These are phyloP conservation scores for Drosophila kohkoa DNA, from an alignment of 1,140 invertebrate species.

Conservation along the genomic window DNA sequence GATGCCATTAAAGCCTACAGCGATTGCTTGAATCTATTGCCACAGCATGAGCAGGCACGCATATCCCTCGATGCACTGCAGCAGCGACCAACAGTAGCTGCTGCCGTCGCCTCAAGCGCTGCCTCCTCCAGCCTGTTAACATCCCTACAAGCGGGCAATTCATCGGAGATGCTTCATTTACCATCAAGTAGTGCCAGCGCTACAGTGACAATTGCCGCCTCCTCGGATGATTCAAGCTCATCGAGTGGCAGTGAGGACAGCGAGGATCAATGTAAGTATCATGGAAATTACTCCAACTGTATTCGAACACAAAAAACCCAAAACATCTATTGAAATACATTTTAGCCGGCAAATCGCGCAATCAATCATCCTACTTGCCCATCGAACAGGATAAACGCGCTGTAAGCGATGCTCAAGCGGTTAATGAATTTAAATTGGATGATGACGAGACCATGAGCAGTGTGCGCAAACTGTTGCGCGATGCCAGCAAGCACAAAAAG, in stretches of 20 bases:
- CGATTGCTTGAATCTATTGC: conserved; percentile 91
- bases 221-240: conserved; percentile 65
- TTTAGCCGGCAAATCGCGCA: conserved; percentile 78
- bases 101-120: not conserved
- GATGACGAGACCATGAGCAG: conserved; percentile 94
- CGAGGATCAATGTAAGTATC: conserved; percentile 57
- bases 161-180: conserved; percentile 30
- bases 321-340: conserved; percentile 18
- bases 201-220: conserved; percentile 18
- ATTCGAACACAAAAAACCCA: not conserved
- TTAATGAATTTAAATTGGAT: conserved; percentile 87
- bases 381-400: conserved; percentile 79
- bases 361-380: conserved; percentile 85
- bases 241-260: conserved; percentile 60
- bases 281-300: not conserved
- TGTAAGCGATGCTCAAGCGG: conserved; percentile 57
- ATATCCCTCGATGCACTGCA: conserved; percentile 89
- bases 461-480: conserved; percentile 92
- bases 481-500: conserved; percentile 92
- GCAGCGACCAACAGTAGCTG: conserved; percentile 26
- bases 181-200: conserved; percentile 2
- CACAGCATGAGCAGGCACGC: conserved; percentile 93
- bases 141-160: conserved; percentile 13
- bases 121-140: not conserved
- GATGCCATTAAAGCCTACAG: conserved; percentile 94